Evolutionary conservation across 2,888 invertebrate genomes (phyloP), one percentile per base, ranked within the genome.

Genomic region (Heliconius erato): DNA sequence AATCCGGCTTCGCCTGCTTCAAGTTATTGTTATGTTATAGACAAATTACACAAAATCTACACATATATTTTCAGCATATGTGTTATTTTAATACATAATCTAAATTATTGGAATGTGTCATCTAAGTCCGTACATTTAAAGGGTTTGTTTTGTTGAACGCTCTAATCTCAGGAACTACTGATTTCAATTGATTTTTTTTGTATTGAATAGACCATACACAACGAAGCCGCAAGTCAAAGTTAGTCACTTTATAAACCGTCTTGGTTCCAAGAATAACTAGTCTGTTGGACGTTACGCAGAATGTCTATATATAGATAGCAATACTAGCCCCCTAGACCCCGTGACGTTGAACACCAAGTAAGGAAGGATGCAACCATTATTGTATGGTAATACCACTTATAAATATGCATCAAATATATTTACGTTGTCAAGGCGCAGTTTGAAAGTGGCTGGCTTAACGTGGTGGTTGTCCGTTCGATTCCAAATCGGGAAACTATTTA

Each of bases 341-440:
- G 76, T 83, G 79, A 82, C 84, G 82, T 79, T 74, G 65, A 79
- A 76, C 81, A 81, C 77, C 59, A 26, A 65, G 79, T 79, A 69
- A 81, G 82, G 80, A 84, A 84, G 83, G 82, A 84, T 82, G 79
- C 83, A 76, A 16, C 83, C 81, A 81, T 81, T 79, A 83, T 84
- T 84, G 84, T 84, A 84, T 84, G 84, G 77, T 77, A 83, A 84
- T 84, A 77, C 23, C 80, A 40, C 74, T 77, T 76, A 63, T 59
- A 76, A 63, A 63, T 76, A 59, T 76, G 74, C 74, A 76, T 35
- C 26, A 26, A n/a, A 44, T 72, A 14, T 40, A 71, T 71, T 6
- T 14, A 71, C 71, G 6, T 26, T 35, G 14, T 3, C 44, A 23
- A 14, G 28, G 28, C 19, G 28, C 6, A 67, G 7, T 1, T 67